Conservation (phyloP, 2,797 vertebrate species). For the Platalea minor region DNA sequence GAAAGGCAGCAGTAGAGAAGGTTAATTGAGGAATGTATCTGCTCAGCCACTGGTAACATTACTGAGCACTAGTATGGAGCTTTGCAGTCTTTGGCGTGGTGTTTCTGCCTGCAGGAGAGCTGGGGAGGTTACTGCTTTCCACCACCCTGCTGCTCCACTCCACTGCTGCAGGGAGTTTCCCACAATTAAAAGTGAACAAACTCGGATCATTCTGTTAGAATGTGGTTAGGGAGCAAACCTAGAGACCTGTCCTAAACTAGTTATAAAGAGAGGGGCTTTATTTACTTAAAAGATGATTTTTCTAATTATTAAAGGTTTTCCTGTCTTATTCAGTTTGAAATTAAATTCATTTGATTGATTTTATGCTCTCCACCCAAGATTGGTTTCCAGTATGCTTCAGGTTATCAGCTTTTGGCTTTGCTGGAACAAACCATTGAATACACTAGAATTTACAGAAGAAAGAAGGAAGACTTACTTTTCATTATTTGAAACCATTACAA, state of each 20-base stretch:
- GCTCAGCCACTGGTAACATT: not conserved
- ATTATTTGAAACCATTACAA: not conserved
- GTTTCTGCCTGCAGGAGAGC: not conserved
- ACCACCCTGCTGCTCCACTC: not conserved
- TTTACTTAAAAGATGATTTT: not conserved
- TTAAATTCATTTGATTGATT: not conserved
- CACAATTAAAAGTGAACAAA: not conserved
- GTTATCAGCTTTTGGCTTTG: not conserved
- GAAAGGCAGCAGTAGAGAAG: not conserved
- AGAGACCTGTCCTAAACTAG: not conserved
- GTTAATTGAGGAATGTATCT: not conserved
- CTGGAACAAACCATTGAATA: not conserved
- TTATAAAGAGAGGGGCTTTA: not conserved
- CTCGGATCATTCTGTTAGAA: not conserved
- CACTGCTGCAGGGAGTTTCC: not conserved
- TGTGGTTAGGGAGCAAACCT: not conserved
- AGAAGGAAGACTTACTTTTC: not conserved
- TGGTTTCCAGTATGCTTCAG: not conserved
- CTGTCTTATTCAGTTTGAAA: not conserved
- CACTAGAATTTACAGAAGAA: not conserved
- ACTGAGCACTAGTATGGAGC: not conserved
- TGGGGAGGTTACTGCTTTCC: not conserved
- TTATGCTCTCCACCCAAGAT: not conserved
- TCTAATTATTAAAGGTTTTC: not conserved
- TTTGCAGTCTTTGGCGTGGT: not conserved